Evolutionary conservation across 2,113 vertebrate genomes (phyloP), one percentile per base, ranked within the genome.

Genomic region (Rhipidura dahli): DNA sequence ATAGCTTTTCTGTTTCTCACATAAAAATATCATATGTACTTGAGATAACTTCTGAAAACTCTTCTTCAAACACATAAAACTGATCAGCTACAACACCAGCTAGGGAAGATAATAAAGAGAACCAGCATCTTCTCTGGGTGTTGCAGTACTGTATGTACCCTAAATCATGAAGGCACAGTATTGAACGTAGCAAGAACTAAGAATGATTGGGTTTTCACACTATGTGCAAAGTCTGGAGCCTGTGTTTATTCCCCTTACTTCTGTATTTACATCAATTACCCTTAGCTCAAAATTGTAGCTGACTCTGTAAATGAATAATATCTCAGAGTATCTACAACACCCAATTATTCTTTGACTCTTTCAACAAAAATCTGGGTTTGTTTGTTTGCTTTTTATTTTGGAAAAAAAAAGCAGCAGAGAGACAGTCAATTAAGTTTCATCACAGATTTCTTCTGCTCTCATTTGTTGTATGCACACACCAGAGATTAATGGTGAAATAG

Each of bases 251-350:
- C 40, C 71, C 10, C 3, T 66, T 44, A 44, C 40, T 81, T 90
- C 49, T 66, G 10, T 23, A 30, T 35, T 80, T 57, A 13, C 11
- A 31, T 66, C 27, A 22, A 8, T 51, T 92, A 69, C 22, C 4
- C 35, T 39, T 64, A 66, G 21, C 3, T 86, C 24, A 83, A 81
- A 78, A 63, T 19, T 49, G 15, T 39, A 23, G 15, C 27, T 19
- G 14, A 37, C 2, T 16, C 24, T 66, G 13, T 71, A 56, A 10
- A 51, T 0, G 0, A 3, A 31, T 50, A 37, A n/a, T 50, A 6
- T 45, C 31, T 82, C 44, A 50, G 30, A 66, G 22, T 31, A 59
- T 45, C 53, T 71, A 45, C 37, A 77, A 70, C 3, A 30, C 1
- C 8, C 6, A 42, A 40, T 59, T 51, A 11, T 63, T 80, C 35